Percentiles rank a stretch among this genome's conserved stretches.
phyloP scores from a whole-genome alignment of 1,140 invertebrate genomes.

The Penaeus chinensis region DNA sequence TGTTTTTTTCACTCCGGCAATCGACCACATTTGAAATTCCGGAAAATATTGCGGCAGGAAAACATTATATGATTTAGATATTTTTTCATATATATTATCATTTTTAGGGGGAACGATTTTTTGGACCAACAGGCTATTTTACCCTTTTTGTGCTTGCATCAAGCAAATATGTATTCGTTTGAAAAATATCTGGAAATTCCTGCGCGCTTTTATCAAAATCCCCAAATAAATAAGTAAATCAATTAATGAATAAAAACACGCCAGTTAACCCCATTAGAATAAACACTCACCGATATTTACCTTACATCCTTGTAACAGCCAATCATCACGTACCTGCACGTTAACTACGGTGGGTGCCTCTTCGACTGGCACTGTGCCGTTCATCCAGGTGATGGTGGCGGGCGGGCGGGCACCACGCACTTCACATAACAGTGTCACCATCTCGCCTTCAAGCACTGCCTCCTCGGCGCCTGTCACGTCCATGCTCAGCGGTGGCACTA shows the following conservation, averaged over 20 bases:
- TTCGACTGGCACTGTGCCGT: conserved; percentile 47
- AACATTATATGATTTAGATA: too few species aligned
- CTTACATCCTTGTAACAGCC: background rate
- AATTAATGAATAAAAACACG: background rate
- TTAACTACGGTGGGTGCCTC: conserved; percentile 52
- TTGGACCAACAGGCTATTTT: too few species aligned
- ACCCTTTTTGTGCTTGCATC: too few species aligned
- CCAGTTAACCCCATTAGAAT: conserved; percentile 7
- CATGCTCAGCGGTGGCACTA: conserved; percentile 83
- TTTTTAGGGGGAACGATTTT: too few species aligned
- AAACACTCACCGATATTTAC: background rate
- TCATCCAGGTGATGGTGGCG: conserved; percentile 84
- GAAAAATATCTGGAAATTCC: too few species aligned
- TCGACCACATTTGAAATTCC: too few species aligned
- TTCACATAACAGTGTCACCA: conserved; percentile 81
- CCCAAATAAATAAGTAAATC: too few species aligned
- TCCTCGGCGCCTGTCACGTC: conserved; percentile 78
- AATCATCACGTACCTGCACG: conserved; percentile 43
- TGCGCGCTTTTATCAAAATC: too few species aligned
- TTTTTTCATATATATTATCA: too few species aligned
- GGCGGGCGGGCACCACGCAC: conserved; percentile 82
- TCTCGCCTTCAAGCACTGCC: conserved; percentile 81
- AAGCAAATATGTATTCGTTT: too few species aligned
- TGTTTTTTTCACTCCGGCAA: too few species aligned
- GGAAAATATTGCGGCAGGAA: too few species aligned